These are phyloP conservation scores for Macrotus californicus DNA, from an alignment of 2,113 vertebrate species.

Conservation along the genomic window DNA sequence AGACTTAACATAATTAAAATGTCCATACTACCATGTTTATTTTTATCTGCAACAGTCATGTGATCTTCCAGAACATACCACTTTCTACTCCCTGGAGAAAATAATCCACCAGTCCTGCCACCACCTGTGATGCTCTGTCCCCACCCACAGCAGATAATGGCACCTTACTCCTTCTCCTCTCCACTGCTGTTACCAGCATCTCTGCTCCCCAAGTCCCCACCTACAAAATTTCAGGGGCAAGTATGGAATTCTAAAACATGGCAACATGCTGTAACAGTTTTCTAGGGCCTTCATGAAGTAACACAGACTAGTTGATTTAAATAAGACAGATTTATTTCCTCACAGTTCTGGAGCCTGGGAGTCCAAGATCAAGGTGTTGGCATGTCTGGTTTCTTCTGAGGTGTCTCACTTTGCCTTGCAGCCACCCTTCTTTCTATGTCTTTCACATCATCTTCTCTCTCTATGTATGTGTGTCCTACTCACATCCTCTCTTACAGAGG, in stretches of 20 bases:
- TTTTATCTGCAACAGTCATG: background rate
- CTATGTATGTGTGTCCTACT: background rate
- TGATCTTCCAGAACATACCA: background rate
- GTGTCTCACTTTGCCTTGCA: background rate
- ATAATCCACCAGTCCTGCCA: background rate
- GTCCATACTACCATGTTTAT: too few relatives aligned
- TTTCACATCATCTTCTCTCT: background rate
- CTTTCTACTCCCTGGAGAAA: background rate
- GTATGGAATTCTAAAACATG: background rate
- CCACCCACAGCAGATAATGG: background rate
- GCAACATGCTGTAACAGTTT: background rate
- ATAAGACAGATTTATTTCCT: background rate
- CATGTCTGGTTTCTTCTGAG: background rate
- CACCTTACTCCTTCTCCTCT: background rate
- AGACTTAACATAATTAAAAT: too few relatives aligned
- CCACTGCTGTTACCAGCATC: background rate
- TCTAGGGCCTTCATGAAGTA: background rate
- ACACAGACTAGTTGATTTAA: background rate
- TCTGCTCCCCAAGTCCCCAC: background rate
- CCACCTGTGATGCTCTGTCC: background rate
- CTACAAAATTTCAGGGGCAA: background rate
- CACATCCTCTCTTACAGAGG: background rate
- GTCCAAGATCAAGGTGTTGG: background rate
- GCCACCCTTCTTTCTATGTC: background rate
- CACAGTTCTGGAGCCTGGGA: background rate